A percentile compares a stretch with the other conserved stretches of the same genome.
These are phyloP conservation scores for Psilopsiagon aurifrons DNA, from an alignment of 2,113 vertebrate species.

Conservation along the genomic window DNA sequence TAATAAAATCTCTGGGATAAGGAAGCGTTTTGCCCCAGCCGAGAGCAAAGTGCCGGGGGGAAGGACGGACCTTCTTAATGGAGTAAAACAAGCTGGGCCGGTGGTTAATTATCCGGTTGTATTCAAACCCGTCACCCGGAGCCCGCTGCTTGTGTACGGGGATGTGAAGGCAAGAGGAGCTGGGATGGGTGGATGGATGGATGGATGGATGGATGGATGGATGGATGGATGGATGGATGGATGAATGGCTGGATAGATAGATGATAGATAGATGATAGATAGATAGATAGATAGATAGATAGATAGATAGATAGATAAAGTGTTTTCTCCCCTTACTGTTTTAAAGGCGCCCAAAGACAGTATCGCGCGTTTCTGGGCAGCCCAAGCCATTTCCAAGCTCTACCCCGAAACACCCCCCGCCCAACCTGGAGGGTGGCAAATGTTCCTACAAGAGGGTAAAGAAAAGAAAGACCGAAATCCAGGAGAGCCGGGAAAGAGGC, in stretches of 20 bases:
- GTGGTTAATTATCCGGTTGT: conserved; percentile 21
- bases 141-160: neutral
- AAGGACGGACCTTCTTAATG: neutral
- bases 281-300: rapidly evolving
- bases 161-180: neutral
- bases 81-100: conserved; percentile 19
- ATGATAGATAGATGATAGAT: neutral
- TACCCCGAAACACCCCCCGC: neutral
- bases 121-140: conserved; percentile 31
- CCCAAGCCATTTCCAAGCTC: neutral
- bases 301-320: neutral
- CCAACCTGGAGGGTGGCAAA: neutral
- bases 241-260: neutral
- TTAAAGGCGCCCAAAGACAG: neutral
- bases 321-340: neutral
- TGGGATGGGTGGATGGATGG: neutral
- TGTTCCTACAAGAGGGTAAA: neutral
- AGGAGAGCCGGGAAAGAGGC: neutral
- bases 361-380: neutral
- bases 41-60: neutral
- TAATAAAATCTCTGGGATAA: neutral
- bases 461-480: neutral
- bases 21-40: neutral
- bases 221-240: rapidly evolving
- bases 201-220: rapidly evolving